phyloP scores from a whole-genome alignment of 2,113 vertebrate species.

The Otis tarda region DNA sequence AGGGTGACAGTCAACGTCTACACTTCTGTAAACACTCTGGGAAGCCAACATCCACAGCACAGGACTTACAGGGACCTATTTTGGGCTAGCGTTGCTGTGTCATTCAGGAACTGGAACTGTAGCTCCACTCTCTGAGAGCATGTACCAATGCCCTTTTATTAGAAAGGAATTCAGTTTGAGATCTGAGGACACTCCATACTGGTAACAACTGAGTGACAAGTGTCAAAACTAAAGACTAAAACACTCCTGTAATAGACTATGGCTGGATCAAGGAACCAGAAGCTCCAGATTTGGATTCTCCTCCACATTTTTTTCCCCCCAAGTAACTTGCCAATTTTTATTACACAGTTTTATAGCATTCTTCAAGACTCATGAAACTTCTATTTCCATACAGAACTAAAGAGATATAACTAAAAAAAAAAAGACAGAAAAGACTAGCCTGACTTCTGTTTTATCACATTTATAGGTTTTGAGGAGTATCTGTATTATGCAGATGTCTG shows the following conservation, averaged over 20 bases:
- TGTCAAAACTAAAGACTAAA: neutral
- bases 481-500: neutral
- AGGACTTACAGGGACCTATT: neutral
- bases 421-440: neutral
- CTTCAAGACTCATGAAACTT: neutral
- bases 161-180: neutral
- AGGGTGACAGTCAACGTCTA: neutral
- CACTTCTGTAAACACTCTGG: neutral
- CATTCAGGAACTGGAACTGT: neutral
- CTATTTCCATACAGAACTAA: neutral
- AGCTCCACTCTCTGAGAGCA: neutral
- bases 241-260: neutral
- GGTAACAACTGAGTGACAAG: rapidly evolving
- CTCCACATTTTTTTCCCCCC: neutral
- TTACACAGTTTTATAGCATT: neutral
- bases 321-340: neutral
- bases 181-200: neutral
- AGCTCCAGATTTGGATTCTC: neutral
- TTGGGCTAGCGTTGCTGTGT: neutral
- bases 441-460: neutral
- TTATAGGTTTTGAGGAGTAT: neutral
- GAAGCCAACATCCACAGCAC: neutral
- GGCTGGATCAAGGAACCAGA: neutral
- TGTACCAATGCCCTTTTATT: neutral
- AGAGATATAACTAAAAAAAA: neutral